phyloP scores from a whole-genome alignment of 2,888 invertebrate species.

The Acanthacorydalis orientalis region DNA sequence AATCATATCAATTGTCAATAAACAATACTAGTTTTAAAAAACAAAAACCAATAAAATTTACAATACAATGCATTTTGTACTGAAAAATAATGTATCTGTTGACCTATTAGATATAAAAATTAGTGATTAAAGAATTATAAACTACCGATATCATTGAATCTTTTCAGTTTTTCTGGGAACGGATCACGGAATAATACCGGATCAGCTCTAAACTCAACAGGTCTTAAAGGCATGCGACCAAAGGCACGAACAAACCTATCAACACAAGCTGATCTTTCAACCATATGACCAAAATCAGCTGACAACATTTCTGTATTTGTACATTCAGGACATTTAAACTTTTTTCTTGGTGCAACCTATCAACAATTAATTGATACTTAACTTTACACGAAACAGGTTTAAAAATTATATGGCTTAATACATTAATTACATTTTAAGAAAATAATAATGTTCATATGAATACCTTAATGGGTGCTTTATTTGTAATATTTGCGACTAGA shows the following conservation, averaged over 20 bases:
- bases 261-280: constrained; percentile 80
- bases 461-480: constrained; percentile 85
- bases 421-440: neutral
- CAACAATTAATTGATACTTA: constrained; percentile 9
- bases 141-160: constrained; percentile 79
- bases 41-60: too few species aligned
- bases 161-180: constrained; percentile 69
- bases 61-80: too few species aligned
- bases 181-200: constrained; percentile 82
- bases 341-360: constrained; percentile 84
- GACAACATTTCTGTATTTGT: constrained; percentile 87
- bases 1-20: too few species aligned
- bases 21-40: too few species aligned
- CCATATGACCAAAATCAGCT: constrained; percentile 83
- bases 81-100: too few species aligned
- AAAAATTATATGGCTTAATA: neutral
- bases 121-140: constrained; percentile 33
- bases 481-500: constrained; percentile 80
- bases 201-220: constrained; percentile 88
- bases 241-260: constrained; percentile 57
- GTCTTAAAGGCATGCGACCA: constrained; percentile 71
- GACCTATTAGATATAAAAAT: too few species aligned
- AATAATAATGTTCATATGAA: neutral
- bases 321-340: constrained; percentile 94
- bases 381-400: neutral